These are phyloP conservation scores for Heliornis fulica DNA, from an alignment of 2,113 vertebrate genomes.

Conservation along the genomic window DNA sequence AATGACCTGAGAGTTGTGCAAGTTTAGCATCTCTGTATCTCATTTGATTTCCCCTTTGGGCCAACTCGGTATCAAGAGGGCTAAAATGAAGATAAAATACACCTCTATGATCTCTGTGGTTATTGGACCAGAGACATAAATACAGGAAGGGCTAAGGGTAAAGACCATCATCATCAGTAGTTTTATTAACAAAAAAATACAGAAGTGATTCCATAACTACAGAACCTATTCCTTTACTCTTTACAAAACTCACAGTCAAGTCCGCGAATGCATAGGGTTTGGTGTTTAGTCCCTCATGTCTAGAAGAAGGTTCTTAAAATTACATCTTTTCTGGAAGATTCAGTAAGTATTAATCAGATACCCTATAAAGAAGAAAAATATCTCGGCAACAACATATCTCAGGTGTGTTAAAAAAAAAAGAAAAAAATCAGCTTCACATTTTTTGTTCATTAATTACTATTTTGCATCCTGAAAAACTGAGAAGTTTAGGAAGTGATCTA, in stretches of 20 bases:
- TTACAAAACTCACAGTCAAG: not conserved
- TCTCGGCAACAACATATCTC: not conserved
- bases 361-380: not conserved
- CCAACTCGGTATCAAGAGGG: constrained; percentile 60
- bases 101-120: constrained; percentile 42
- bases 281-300: not conserved
- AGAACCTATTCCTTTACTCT: not conserved
- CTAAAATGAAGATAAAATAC: constrained; percentile 70
- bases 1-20: constrained; percentile 71
- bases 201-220: not conserved
- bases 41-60: constrained; percentile 73
- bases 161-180: constrained; percentile 55
- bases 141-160: constrained; percentile 63
- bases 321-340: not conserved
- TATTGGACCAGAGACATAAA: constrained; percentile 68
- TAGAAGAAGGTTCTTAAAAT: not conserved
- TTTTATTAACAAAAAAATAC: constrained; percentile 41
- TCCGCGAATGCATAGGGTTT: not conserved
- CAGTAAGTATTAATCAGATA: not conserved
- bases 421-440: not conserved
- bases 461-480: not conserved
- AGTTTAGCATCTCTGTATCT: constrained; percentile 68
- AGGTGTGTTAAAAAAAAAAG: not conserved
- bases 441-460: not conserved
- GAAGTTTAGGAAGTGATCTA: not conserved